A percentile compares a stretch with the other conserved stretches of the same genome.
Evolutionary conservation across 2,888 invertebrate genomes (phyloP).

Genomic region (Smittia sp.): DNA sequence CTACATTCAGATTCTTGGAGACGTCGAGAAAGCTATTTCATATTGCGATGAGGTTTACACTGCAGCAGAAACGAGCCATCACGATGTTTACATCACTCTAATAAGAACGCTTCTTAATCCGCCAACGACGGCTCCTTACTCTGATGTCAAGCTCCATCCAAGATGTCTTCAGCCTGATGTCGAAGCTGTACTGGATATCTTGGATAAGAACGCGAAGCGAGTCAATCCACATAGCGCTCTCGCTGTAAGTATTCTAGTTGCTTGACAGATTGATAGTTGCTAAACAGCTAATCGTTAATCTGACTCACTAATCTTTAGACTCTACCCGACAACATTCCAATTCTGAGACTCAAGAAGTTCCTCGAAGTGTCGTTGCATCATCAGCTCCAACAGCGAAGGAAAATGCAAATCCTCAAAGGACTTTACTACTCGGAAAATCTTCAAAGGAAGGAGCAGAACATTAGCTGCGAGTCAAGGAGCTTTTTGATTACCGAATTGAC

Average conservation of each 20-base stretch:
- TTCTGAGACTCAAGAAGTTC: slow-evolving; percentile 73
- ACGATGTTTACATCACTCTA: slow-evolving; percentile 47
- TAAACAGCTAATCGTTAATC: too few relatives aligned
- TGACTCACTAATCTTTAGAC: slow-evolving; percentile 64
- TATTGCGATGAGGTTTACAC: slow-evolving; percentile 76
- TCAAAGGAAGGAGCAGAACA: slow-evolving; percentile 75
- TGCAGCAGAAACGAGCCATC: slow-evolving; percentile 45
- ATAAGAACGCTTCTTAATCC: slow-evolving; percentile 55
- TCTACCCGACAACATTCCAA: slow-evolving; percentile 75
- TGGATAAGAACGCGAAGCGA: slow-evolving; percentile 79
- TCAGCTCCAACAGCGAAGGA: slow-evolving; percentile 70
- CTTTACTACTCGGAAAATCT: slow-evolving; percentile 80
- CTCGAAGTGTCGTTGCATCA: slow-evolving; percentile 74
- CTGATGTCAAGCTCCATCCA: slow-evolving; percentile 55
- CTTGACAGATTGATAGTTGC: too few relatives aligned
- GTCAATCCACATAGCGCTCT: slow-evolving; percentile 77
- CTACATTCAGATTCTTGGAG: slow-evolving; percentile 83
- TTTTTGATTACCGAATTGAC: slow-evolving; percentile 82
- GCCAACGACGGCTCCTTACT: slow-evolving; percentile 50
- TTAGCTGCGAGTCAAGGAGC: slow-evolving; percentile 77
- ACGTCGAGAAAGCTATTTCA: slow-evolving; percentile 76
- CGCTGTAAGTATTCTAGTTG: slow-evolving; percentile 46
- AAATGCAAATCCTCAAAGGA: slow-evolving; percentile 76
- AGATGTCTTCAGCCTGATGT: slow-evolving; percentile 70
- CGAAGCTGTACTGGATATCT: slow-evolving; percentile 72